phyloP scores from a whole-genome alignment of 2,888 invertebrate genomes.

The Spisula solida region DNA sequence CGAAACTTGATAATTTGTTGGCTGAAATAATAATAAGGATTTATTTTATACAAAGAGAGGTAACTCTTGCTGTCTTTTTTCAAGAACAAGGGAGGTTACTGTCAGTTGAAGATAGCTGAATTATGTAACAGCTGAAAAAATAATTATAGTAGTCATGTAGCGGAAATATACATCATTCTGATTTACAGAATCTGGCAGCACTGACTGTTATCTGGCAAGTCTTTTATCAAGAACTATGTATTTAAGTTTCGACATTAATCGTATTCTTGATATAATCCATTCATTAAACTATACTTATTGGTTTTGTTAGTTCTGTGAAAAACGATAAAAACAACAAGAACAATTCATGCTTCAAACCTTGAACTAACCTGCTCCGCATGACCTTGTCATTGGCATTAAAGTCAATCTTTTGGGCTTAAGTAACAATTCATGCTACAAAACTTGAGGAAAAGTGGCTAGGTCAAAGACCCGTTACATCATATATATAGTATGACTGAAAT shows the following conservation, averaged over 20 bases:
- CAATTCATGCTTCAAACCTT: not conserved
- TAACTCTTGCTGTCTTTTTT: not conserved
- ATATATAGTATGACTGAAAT: too few relatives aligned
- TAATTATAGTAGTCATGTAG: not conserved
- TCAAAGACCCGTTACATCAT: too few relatives aligned
- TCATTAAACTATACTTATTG: not conserved
- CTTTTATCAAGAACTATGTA: conserved; percentile 2
- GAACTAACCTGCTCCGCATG: not conserved
- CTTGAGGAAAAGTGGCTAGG: too few relatives aligned
- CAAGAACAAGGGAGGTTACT: not conserved
- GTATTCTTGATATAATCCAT: not conserved
- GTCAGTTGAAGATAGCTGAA: not conserved
- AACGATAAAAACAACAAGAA: not conserved
- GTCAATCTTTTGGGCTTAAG: too few relatives aligned
- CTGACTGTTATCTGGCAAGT: conserved; percentile 2
- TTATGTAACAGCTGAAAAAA: conserved; percentile 14
- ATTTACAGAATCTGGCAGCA: not conserved
- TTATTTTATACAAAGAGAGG: not conserved
- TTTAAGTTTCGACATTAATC: not conserved
- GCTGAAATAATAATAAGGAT: too few relatives aligned
- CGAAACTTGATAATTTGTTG: too few relatives aligned
- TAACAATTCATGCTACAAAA: too few relatives aligned
- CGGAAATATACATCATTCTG: not conserved
- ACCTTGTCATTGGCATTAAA: too few relatives aligned
- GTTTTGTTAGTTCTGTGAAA: conserved; percentile 3